These are phyloP conservation scores for Halocynthia aurantium DNA, from an alignment of 23 tunicate genomes.

Conservation along the genomic window DNA sequence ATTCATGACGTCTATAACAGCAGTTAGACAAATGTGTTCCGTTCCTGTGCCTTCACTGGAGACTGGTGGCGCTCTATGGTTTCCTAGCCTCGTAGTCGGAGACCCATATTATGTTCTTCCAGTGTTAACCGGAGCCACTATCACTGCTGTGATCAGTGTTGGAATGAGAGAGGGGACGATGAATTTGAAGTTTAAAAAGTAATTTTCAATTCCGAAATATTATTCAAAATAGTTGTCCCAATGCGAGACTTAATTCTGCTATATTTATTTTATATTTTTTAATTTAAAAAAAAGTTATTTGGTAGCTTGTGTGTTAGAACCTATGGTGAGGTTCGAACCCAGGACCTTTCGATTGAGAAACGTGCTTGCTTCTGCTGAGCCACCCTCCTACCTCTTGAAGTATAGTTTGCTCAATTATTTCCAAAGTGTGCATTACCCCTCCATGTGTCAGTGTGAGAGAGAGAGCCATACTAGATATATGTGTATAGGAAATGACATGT, in stretches of 20 bases:
- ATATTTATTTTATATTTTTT: background rate
- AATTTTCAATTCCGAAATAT: background rate
- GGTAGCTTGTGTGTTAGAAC: background rate
- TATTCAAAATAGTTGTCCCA: background rate
- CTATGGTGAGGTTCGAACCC: too few relatives aligned
- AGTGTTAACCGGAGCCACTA: conserved; percentile 27
- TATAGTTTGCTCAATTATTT: too few relatives aligned
- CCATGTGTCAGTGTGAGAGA: too few relatives aligned
- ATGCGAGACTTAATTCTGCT: too few relatives aligned
- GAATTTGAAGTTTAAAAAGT: background rate
- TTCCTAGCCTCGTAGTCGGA: conserved; percentile 27
- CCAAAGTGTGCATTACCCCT: too few relatives aligned
- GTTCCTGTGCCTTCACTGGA: conserved; percentile 78
- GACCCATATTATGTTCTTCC: conserved; percentile 76
- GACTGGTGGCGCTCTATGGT: conserved; percentile 49
- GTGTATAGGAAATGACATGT: too few relatives aligned
- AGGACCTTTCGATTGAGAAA: too few relatives aligned
- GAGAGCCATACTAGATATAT: too few relatives aligned
- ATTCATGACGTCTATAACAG: conserved; percentile 63
- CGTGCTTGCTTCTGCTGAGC: too few relatives aligned
- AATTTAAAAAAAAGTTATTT: background rate
- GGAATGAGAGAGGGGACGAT: conserved; percentile 19
- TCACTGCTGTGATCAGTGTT: conserved; percentile 16
- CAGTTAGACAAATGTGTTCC: conserved; percentile 44
- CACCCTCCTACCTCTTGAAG: too few relatives aligned